phyloP scores from a whole-genome alignment of 2,113 vertebrate species.

The Trematocara macrostoma region DNA sequence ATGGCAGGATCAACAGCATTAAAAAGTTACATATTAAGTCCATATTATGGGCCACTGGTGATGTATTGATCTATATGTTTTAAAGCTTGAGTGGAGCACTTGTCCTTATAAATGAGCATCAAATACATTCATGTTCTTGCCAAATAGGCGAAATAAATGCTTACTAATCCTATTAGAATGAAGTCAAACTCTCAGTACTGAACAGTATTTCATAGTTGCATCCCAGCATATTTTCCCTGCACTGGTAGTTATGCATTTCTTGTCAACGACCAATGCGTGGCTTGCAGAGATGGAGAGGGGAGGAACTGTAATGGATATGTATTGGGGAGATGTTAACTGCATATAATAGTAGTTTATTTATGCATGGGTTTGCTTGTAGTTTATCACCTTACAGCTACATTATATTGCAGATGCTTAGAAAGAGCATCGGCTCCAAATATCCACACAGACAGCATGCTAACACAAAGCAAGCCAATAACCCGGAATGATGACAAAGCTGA shows the following conservation, averaged over 20 bases:
- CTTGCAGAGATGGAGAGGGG: neutral
- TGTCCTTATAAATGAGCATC: neutral
- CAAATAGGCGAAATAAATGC: neutral
- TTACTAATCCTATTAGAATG: neutral
- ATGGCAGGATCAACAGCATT: neutral
- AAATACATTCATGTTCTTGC: neutral
- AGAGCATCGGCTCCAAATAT: neutral
- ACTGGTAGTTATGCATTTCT: neutral
- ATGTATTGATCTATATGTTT: neutral
- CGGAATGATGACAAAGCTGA: neutral
- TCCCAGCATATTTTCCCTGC: neutral
- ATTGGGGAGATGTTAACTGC: neutral
- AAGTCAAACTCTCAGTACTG: neutral
- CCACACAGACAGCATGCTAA: neutral
- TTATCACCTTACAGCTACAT: neutral
- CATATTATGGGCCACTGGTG: neutral
- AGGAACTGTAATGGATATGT: neutral
- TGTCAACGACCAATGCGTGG: accelerated
- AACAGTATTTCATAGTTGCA: neutral
- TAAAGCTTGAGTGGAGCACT: neutral
- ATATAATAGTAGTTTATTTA: neutral
- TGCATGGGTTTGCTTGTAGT: neutral
- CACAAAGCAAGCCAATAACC: neutral
- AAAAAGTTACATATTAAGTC: neutral
- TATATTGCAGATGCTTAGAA: neutral